Conservation (phyloP, 1,140 invertebrate species). For the Drosophila parabipectinata region DNA sequence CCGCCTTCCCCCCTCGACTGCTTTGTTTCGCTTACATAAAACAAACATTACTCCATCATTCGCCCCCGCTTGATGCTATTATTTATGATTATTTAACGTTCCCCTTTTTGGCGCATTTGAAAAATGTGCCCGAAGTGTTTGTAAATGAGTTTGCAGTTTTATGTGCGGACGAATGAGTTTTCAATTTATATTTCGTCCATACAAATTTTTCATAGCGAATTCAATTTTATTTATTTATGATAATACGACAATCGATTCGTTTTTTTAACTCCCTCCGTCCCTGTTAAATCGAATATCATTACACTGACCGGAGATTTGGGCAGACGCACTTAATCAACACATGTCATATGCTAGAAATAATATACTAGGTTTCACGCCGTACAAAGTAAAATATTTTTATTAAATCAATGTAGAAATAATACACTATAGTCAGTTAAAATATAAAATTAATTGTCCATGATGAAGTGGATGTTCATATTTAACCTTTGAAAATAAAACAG, state of each 20-base stretch:
- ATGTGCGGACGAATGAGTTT: slow-evolving; percentile 81
- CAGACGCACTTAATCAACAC: slow-evolving; percentile 10
- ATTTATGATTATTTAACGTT: slow-evolving; percentile 79
- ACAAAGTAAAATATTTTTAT: background rate
- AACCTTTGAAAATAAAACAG: background rate
- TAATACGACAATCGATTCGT: slow-evolving; percentile 74
- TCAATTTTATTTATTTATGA: slow-evolving; percentile 81
- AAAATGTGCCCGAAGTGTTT: slow-evolving; percentile 75
- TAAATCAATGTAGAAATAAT: background rate
- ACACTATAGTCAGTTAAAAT: background rate
- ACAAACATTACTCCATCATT: slow-evolving; percentile 67
- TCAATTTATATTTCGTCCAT: slow-evolving; percentile 72
- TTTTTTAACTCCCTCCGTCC: slow-evolving; percentile 7
- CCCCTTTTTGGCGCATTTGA: slow-evolving; percentile 61
- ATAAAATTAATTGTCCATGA: background rate
- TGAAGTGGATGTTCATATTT: background rate
- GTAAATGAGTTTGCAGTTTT: slow-evolving; percentile 82
- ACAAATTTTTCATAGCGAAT: slow-evolving; percentile 69
- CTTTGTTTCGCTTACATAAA: slow-evolving; percentile 64
- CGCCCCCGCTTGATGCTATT: slow-evolving; percentile 57
- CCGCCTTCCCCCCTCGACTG: slow-evolving; percentile 18
- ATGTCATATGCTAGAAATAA: slow-evolving; percentile 8
- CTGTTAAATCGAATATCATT: background rate
- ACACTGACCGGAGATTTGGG: slow-evolving; percentile 7
- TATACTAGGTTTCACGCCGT: background rate